Conservation (phyloP, 2,113 vertebrate genomes). For the Tautogolabrus adspersus region DNA sequence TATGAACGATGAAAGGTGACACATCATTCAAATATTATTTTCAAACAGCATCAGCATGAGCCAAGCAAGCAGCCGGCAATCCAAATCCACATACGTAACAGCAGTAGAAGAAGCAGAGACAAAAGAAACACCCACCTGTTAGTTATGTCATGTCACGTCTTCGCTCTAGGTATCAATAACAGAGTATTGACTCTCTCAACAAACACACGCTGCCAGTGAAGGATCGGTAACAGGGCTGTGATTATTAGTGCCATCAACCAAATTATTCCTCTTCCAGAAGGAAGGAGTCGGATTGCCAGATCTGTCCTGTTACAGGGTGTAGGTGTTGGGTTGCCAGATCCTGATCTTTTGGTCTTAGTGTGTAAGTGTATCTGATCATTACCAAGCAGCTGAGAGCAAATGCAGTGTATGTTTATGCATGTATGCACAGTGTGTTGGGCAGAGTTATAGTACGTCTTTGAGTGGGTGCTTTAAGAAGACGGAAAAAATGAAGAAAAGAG, state of each 20-base stretch:
- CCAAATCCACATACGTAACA: slow-evolving; percentile 42
- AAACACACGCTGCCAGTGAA: slow-evolving; percentile 30
- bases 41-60: slow-evolving; percentile 29
- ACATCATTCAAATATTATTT: slow-evolving; percentile 16
- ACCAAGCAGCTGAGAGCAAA: slow-evolving; percentile 49
- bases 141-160: slow-evolving; percentile 63
- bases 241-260: slow-evolving; percentile 81
- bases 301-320: slow-evolving; percentile 59
- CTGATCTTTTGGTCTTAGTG: slow-evolving; percentile 74
- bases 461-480: slow-evolving; percentile 47
- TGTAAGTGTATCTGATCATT: slow-evolving; percentile 72
- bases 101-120: slow-evolving; percentile 40
- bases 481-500: slow-evolving; percentile 32
- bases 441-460: slow-evolving; percentile 25
- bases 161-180: slow-evolving; percentile 63
- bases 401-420: not conserved
- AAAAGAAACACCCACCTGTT: slow-evolving; percentile 66
- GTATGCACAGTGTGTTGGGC: slow-evolving; percentile 9
- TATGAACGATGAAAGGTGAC: not conserved
- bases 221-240: slow-evolving; percentile 79
- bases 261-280: slow-evolving; percentile 76
- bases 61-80: slow-evolving; percentile 23
- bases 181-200: slow-evolving; percentile 52
- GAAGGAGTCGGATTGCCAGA: slow-evolving; percentile 74
- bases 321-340: slow-evolving; percentile 81